Conservation (phyloP, 2,888 invertebrate genomes). For the Drosophila paucipuncta region DNA sequence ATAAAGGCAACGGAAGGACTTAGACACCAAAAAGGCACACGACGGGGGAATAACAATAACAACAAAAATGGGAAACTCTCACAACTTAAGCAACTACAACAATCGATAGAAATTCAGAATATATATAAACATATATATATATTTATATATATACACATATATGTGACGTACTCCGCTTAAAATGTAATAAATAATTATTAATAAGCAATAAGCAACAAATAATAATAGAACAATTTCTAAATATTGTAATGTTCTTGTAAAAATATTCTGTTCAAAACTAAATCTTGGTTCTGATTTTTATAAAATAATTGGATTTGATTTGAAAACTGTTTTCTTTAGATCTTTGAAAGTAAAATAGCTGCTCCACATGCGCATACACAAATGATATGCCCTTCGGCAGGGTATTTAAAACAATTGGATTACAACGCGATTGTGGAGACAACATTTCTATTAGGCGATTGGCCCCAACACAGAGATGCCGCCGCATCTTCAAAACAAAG, state of each 20-base stretch:
- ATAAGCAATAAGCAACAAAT: background rate
- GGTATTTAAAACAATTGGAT: constrained; percentile 34
- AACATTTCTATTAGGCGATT: constrained; percentile 55
- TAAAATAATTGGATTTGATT: background rate
- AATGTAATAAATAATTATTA: background rate
- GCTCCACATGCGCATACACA: background rate
- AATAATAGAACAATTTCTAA: background rate
- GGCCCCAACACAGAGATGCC: constrained; percentile 25
- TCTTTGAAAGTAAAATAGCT: background rate
- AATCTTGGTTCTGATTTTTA: background rate
- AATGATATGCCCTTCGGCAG: constrained; percentile 3
- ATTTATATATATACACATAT: background rate
- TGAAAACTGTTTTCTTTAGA: background rate
- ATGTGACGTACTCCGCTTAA: constrained; percentile 8
- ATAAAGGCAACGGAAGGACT: constrained; percentile 77
- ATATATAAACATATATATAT: background rate
- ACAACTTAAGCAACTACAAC: constrained; percentile 14
- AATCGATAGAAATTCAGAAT: background rate
- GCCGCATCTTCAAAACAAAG: constrained; percentile 48
- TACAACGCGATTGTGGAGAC: constrained; percentile 5
- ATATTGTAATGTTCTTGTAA: background rate
- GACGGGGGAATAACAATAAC: constrained; percentile 23
- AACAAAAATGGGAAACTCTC: constrained; percentile 23
- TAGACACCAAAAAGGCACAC: constrained; percentile 65
- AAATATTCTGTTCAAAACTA: background rate